Evolutionary conservation across 30 jellyfish, hydroid and myxozoan genomes (phyloP), one percentile per base, ranked within the genome.

Genomic region (Pseudorhiza aurosa): DNA sequence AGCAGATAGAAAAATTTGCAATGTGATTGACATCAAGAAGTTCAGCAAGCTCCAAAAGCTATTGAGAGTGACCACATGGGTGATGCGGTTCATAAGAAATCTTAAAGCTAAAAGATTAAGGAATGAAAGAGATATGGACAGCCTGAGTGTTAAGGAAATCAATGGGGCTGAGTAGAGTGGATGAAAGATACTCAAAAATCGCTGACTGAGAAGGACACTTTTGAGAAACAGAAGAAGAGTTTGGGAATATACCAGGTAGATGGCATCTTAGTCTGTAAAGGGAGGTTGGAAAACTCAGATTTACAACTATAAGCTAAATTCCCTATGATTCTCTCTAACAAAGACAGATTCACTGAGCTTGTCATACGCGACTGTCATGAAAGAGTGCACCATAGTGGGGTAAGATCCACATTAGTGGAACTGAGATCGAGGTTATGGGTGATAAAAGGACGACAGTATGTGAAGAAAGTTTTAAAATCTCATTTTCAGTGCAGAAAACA

Each of bases 1-100:
- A 37, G 15, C 37, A 9, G n/a, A 47, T 9, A 39, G 19, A 53
- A 56, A 58, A 10, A 2, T 65, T 6, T 3, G 77, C 26, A 22
- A 81, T 14, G 68, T 51, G n/a, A 32, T 67, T 6, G 68, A 65
- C 65, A 28, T 65, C 6, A 51, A 33, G 11, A 81, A 68, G 32
- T 77, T 36, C 33, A 60, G 72, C 21, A 7, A 19, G n/a, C 56
- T 75, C 14, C n/a, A 40, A 11, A 65, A 33, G 47, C 63, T 81
- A 14, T 50, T 81, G 53, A 64, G 32, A 17, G 68, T 81, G 18
- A 64, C 89, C 4, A 82, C 89, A 37, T 77, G 82, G 70, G 89
- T 77, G 46, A 57, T 10, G 43, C 28, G 92, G 68, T 81, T 81
- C n/a, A 46, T 81, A 1, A 35, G 17, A 1, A 81, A 64, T 19